A percentile compares a stretch with the other conserved stretches of the same genome.
These are phyloP conservation scores for Phalacrocorax brasilianus DNA, from an alignment of 2,113 vertebrate genomes.

Conservation along the genomic window DNA sequence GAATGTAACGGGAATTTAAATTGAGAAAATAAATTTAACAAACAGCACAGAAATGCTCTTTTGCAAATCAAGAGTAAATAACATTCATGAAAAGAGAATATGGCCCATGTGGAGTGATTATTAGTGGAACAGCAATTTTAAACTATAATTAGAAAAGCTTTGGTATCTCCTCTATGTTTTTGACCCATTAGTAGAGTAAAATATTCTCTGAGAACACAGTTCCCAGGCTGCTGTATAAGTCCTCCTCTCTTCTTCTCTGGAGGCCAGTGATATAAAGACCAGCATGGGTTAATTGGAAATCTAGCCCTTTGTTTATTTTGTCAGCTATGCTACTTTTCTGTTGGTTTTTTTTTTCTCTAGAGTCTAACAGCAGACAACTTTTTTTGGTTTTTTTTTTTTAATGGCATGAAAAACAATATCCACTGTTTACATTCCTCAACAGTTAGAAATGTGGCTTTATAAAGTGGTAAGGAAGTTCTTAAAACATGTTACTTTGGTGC, in stretches of 20 bases:
- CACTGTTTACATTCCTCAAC: background rate
- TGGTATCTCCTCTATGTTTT: background rate
- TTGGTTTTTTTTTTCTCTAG: background rate
- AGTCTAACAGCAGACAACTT: background rate
- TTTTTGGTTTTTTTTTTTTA: background rate
- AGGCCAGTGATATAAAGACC: background rate
- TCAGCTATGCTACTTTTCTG: background rate
- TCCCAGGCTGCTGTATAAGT: background rate
- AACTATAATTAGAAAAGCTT: background rate
- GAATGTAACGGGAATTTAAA: background rate
- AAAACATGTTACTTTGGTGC: background rate
- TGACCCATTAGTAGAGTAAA: background rate
- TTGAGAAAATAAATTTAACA: background rate
- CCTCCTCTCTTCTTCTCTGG: background rate
- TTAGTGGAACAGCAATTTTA: background rate
- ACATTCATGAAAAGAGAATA: background rate
- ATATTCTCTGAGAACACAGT: background rate
- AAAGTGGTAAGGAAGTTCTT: background rate
- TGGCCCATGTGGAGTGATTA: background rate
- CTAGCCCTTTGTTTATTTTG: background rate
- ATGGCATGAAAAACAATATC: background rate
- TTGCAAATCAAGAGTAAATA: background rate
- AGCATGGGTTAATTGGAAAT: background rate
- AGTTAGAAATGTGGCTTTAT: background rate
- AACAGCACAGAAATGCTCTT: background rate